Conservation (phyloP, 2,888 invertebrate genomes). For the Agrilus mali region DNA sequence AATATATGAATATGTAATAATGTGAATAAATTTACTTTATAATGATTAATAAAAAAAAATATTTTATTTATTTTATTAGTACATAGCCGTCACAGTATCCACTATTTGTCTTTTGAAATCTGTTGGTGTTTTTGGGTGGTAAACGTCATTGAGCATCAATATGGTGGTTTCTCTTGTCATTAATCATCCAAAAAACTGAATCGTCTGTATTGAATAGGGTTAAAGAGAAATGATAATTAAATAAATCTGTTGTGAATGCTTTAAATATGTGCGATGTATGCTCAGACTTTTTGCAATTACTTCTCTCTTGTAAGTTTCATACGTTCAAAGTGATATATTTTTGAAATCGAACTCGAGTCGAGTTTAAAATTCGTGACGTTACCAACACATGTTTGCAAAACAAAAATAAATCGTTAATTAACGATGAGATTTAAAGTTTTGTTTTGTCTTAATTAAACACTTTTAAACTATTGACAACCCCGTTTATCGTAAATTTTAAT, state of each 20-base stretch:
- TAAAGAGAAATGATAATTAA: constrained; percentile 12
- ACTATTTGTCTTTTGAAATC: too few species aligned
- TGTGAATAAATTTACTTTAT: too few species aligned
- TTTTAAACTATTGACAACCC: background rate
- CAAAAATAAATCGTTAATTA: constrained; percentile 1
- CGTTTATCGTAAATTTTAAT: background rate
- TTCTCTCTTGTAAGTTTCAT: constrained; percentile 62
- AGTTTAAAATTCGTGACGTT: too few species aligned
- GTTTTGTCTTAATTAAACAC: constrained; percentile 1
- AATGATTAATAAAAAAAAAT: too few species aligned
- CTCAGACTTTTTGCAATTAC: constrained; percentile 84
- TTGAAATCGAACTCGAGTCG: too few species aligned
- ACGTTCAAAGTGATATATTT: constrained; percentile 2
- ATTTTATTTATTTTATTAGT: too few species aligned
- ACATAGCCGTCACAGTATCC: too few species aligned
- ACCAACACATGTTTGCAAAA: background rate
- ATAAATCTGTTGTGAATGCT: constrained; percentile 13
- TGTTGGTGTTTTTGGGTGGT: background rate
- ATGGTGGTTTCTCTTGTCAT: too few species aligned
- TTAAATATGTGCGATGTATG: constrained; percentile 84
- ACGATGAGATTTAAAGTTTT: background rate
- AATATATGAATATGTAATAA: too few species aligned
- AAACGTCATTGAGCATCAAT: too few species aligned
- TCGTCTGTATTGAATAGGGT: constrained; percentile 6
- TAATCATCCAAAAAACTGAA: too few species aligned